Percentiles rank a stretch among this genome's conserved stretches.
phyloP scores from a whole-genome alignment of 2,888 invertebrate species.

The Bellardia pandia region DNA sequence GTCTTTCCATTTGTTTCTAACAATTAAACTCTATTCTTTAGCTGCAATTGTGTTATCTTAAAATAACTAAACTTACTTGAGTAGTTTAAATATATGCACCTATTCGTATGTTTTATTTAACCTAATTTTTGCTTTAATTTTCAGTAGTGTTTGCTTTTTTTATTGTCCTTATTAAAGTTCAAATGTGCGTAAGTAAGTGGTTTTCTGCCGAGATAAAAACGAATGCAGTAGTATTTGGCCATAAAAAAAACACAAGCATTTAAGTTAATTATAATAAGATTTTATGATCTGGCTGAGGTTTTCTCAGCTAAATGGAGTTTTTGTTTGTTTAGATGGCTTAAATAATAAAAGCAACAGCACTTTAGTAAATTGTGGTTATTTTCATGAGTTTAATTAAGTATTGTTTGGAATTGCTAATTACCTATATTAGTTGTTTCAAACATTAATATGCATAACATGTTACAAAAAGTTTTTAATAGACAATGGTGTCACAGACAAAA shows the following conservation, averaged over 20 bases:
- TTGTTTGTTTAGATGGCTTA: not conserved
- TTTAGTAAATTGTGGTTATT: constrained; percentile 9
- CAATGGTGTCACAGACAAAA: no score
- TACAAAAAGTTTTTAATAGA: no score
- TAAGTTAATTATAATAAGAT: constrained; percentile 57
- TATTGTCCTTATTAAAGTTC: constrained; percentile 10
- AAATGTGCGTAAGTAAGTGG: not conserved
- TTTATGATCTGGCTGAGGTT: constrained; percentile 49
- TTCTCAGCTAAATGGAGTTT: not conserved
- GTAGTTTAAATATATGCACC: no score
- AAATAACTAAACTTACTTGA: no score
- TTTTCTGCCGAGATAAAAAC: constrained; percentile 35
- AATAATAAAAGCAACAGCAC: constrained; percentile 16
- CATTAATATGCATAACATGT: not conserved
- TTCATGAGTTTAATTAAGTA: constrained; percentile 15
- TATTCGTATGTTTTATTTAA: no score
- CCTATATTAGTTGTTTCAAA: not conserved
- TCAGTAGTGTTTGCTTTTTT: not conserved
- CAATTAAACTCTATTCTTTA: no score
- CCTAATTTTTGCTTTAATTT: not conserved
- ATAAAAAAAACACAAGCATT: constrained; percentile 57
- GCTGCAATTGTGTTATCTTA: no score
- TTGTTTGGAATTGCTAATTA: not conserved
- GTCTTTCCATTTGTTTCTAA: no score
- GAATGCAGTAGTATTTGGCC: constrained; percentile 50